Evolutionary conservation across 2,888 invertebrate genomes (phyloP).

Genomic region (Drosophila nr. medialis): DNA sequence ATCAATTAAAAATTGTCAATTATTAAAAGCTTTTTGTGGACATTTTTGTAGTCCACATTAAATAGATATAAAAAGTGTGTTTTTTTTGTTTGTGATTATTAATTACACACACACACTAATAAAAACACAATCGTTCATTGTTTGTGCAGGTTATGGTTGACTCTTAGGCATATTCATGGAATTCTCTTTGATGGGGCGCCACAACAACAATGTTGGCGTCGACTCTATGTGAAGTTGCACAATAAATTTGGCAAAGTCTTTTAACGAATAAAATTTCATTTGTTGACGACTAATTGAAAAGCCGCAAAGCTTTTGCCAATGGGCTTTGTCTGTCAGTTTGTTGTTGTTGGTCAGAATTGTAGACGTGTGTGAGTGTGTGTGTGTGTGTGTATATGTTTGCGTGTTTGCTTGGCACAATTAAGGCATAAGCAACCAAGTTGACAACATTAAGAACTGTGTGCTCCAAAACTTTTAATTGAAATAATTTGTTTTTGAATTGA

Average conservation of each 20-base stretch:
- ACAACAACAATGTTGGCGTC: constrained; percentile 29
- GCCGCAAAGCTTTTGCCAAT: constrained; percentile 71
- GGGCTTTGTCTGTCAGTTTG: constrained; percentile 55
- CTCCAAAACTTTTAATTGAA: constrained; percentile 74
- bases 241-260: constrained; percentile 64
- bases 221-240: constrained; percentile 43
- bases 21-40: neutral
- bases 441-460: constrained; percentile 70
- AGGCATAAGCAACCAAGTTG: constrained; percentile 73
- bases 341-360: constrained; percentile 38
- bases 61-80: neutral
- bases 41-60: neutral
- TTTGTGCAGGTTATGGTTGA: neutral
- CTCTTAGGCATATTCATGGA: constrained; percentile 15
- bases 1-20: neutral
- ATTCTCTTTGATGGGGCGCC: constrained; percentile 36
- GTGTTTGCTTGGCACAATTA: constrained; percentile 71
- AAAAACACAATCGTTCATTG: neutral
- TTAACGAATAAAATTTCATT: constrained; percentile 71
- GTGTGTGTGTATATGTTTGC: constrained; percentile 36
- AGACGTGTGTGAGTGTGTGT: constrained; percentile 1
- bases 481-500: constrained; percentile 67
- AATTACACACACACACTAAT: constrained; percentile 2
- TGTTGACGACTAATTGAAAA: constrained; percentile 74
- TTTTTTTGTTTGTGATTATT: neutral